Conservation (phyloP, 2,113 vertebrate species). For the Oreochromis aureus region DNA sequence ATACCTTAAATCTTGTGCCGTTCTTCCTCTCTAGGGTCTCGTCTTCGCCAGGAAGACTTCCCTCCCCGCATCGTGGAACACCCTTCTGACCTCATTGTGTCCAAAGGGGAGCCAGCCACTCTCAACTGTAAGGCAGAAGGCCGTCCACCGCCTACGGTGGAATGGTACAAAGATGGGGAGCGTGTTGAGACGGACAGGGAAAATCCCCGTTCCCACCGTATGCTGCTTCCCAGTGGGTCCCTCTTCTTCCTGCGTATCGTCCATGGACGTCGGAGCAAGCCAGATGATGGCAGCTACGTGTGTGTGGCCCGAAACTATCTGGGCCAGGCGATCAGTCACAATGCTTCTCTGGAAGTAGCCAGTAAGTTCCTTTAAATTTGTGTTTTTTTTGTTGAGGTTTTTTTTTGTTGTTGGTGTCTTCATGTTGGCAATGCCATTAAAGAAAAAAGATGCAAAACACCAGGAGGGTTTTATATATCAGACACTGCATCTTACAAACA, state of each 20-base stretch:
- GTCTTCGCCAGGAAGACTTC: slow-evolving; percentile 73
- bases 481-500: not conserved
- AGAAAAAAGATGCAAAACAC: not conserved
- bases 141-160: slow-evolving; percentile 64
- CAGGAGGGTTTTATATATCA: not conserved
- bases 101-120: slow-evolving; percentile 70
- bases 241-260: slow-evolving; percentile 92
- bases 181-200: slow-evolving; percentile 69
- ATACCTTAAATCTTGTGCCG: not conserved
- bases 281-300: slow-evolving; percentile 88
- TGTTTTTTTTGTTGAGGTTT: not conserved
- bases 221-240: slow-evolving; percentile 80
- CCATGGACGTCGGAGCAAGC: slow-evolving; percentile 87
- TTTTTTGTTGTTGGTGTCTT: not conserved
- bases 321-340: slow-evolving; percentile 92
- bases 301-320: slow-evolving; percentile 95
- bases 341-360: slow-evolving; percentile 94
- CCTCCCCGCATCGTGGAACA: slow-evolving; percentile 73
- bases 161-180: slow-evolving; percentile 73
- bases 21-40: slow-evolving; percentile 54
- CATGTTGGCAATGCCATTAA: not conserved
- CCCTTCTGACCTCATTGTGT: slow-evolving; percentile 72
- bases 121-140: slow-evolving; percentile 73
- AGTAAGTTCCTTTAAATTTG: slow-evolving; percentile 76
- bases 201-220: slow-evolving; percentile 71